Evolutionary conservation across 2,797 vertebrate genomes (phyloP), one percentile per base, ranked within the genome.

Genomic region (Typhlichthys eigenmanni): DNA sequence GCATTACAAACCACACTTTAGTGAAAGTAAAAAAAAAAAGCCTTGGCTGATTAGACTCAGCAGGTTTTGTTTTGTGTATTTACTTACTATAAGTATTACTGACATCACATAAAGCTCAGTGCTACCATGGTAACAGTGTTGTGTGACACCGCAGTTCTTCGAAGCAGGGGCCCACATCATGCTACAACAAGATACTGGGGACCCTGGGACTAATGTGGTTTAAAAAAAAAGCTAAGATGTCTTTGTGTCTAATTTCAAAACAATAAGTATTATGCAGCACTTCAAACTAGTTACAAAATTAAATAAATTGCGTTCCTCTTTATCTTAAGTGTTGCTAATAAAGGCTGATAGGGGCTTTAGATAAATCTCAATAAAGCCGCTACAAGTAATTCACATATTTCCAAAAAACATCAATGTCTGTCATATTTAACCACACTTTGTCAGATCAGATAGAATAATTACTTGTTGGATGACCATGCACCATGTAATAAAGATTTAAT

Each of bases 91-190:
- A 7, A 38, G 38, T 6, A 1, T 9, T n/a, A 2, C 5, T 74
- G 81, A 73, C 55, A 29, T 76, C 69, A 56, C 47, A 7, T 46
- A 19, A 55, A 14, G 60, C 56, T 49, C n/a, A 2, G 0, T 12
- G 68, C 64, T 66, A 6, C 75, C 75, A 64, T 24, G 7, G 71
- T 71, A 76, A 79, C 71, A 17, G 60, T 49, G 19, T 57, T 13
- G 34, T 55, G 13, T 16, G 13, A 7, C 2, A 6, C 51, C 19
- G 51, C 16, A 16, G 10, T 8, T 7, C 38, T 55, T 13, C 19
- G 24, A 54, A 54, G 19, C 52, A 54, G 57, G n/a, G 54, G 19
- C 24, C 66, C 57, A 46, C 66, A 56, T 68, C 10, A 19, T 19
- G 47, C 63, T 50, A 56, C 59, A 74, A 78, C 60, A 66, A 72